Evolutionary conservation across 1,140 invertebrate genomes (phyloP).

Genomic region (Phymastichus coffea): DNA sequence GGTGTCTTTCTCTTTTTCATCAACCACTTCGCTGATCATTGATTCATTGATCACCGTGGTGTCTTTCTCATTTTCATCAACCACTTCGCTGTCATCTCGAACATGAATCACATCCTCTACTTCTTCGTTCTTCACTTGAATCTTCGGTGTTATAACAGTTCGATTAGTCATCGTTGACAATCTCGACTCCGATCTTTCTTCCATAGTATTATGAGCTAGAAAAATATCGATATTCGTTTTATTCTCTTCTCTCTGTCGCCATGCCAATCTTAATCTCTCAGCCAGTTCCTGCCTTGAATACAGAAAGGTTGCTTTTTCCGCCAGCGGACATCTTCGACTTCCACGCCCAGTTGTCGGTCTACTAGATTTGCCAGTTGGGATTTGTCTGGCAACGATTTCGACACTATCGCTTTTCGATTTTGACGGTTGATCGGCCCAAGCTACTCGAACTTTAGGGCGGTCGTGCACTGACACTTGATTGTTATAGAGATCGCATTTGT

Average conservation of each 20-base stretch:
- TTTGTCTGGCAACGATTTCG: slow-evolving; percentile 48
- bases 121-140: neutral
- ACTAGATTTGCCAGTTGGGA: slow-evolving; percentile 37
- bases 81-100: neutral
- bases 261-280: slow-evolving; percentile 55
- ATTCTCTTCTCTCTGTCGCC: slow-evolving; percentile 56
- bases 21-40: neutral
- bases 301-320: slow-evolving; percentile 55
- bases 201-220: slow-evolving; percentile 51
- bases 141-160: neutral
- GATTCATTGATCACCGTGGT: neutral
- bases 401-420: slow-evolving; percentile 35
- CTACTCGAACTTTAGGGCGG: slow-evolving; percentile 43
- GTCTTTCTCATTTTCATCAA: neutral
- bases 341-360: slow-evolving; percentile 33
- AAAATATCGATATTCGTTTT: slow-evolving; percentile 61
- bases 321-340: slow-evolving; percentile 24
- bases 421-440: slow-evolving; percentile 42
- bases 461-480: slow-evolving; percentile 1
- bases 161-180: slow-evolving; percentile 34
- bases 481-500: neutral
- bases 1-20: neutral
- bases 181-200: slow-evolving; percentile 44
- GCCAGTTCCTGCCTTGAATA: slow-evolving; percentile 59
- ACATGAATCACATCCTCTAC: no score